Evolutionary conservation across 2,113 vertebrate genomes (phyloP).

Genomic region (Phalacrocorax pelagicus): DNA sequence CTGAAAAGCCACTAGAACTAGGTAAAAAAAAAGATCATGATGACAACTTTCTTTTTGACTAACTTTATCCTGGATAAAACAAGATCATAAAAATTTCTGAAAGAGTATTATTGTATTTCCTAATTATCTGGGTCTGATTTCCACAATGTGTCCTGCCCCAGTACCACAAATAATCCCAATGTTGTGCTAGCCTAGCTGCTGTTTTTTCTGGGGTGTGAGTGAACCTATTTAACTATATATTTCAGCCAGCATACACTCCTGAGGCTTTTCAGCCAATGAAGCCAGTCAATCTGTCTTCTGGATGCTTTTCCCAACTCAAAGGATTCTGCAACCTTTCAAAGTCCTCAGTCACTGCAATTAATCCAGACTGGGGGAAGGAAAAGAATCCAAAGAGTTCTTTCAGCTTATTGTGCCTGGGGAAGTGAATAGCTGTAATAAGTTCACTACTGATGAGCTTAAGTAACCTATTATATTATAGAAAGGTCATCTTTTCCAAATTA

Average conservation of each 20-base stretch:
- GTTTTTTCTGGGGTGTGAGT: background rate
- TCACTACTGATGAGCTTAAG: background rate
- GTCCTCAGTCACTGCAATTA: background rate
- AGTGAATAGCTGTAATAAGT: background rate
- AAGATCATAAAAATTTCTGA: background rate
- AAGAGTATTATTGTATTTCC: background rate
- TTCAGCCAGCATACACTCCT: background rate
- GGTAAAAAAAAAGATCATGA: background rate
- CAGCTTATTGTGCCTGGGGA: background rate
- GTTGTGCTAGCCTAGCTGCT: background rate
- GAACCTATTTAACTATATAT: background rate
- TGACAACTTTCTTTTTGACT: background rate
- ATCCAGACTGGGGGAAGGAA: background rate
- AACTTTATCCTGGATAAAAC: background rate
- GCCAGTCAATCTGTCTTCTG: background rate
- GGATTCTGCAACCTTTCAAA: background rate
- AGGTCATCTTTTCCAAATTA: background rate
- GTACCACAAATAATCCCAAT: background rate
- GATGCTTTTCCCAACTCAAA: background rate
- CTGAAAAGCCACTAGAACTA: background rate
- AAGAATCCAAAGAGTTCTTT: slow-evolving; percentile 2
- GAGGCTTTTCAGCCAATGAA: background rate
- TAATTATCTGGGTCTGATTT: background rate
- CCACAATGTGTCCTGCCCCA: background rate
- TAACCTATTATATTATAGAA: background rate